Base-by-base conservation (phyloP, 2,113 vertebrate genomes). In the Mesocricetus auratus region DNA sequence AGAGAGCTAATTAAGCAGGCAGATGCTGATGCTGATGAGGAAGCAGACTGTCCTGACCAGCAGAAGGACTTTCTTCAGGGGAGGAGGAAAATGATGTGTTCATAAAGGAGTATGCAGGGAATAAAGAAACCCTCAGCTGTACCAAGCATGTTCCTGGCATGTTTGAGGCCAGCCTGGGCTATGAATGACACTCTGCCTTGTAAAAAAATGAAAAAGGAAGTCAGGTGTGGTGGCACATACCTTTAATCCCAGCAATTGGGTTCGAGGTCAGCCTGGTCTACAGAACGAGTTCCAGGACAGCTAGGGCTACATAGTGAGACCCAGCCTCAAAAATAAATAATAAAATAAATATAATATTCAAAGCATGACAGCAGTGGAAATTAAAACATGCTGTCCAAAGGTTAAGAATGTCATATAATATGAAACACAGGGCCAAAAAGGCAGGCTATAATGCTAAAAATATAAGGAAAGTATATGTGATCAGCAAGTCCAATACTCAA, bases 1-100 rank as follows among this genome's bases (percentile, higher is more conserved):
- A 71, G 39, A 95, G n/a, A 81, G 13, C 94, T 86, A 93, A 96
- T 78, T 19, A 93, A 89, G 85, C 29, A 83, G 66, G 21, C 45
- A 33, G 79, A 93, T 86, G 47, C 87, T 53, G 85, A 94, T 42
- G 66, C 60, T 75, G n/a, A 93, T 81, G n/a, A 93, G 68, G 66
- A 89, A 95, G 87, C 5, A 92, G 33, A 45, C 29, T 83, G 86
- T 87, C 22, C 1, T 45, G 73, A 45, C 7, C 9, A 85, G 42
- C 36, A 85, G 47, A 68, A 87, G 21, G 22, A 66, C 86, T 89
- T 81, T 82, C 39, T 5, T 75, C 42, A 91, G 0, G 69, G 4
- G 87, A 96, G 91, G 36, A 90, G n/a, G 17, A 93, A 86, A 92
- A 75, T 15, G 1, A 0, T 75, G 1, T 92, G 22, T 94, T 96